Base-by-base conservation (phyloP, 2,113 vertebrate genomes). In the Herpailurus yagouaroundi region DNA sequence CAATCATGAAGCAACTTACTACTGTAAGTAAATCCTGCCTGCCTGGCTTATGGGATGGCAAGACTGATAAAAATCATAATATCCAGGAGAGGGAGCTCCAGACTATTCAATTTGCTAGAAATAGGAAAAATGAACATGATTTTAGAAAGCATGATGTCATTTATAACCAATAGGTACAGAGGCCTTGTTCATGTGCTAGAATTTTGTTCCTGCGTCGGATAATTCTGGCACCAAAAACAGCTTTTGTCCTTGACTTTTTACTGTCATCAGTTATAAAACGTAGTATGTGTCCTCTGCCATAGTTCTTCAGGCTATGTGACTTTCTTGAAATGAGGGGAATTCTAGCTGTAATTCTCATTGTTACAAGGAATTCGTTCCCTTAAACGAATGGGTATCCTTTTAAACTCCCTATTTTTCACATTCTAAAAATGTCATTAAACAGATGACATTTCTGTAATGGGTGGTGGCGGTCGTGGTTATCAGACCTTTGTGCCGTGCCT, bases 111-210 rank as follows among this genome's bases (percentile, higher is more conserved):
- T 98, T 93, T 38, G 21, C 13, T 76, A 83, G 7, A 91, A 95
- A 89, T 23, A 55, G 92, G 76, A 16, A 92, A 94, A 81, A 8
- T 0, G 96, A 96, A 87, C 97, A 66, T 0, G 45, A 88, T 94
- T 97, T 97, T 93, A 66, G 98, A 96, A 85, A 95, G 31, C 95
- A 98, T 99, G 99, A 99, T 99, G 99, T 99, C 98, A 99, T 99
- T 96, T 97, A 91, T 80, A 97, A 80, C 99, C 99, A 99, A 99
- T 99, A 68, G 95, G 71, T 94, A 55, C 1, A 10, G 90, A 3
- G 93, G 50, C 85, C 68, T 91, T 7, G 7, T 98, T 97, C 98
- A 97, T 89, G 95, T 98, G 98, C 71, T 48, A 90, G 81, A 97
- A 87, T 96, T 97, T 97, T 97, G 87, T 86, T 95, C 97, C 96